These are phyloP conservation scores for Drosophila ustulata DNA, from an alignment of 2,888 invertebrate genomes.

Conservation along the genomic window DNA sequence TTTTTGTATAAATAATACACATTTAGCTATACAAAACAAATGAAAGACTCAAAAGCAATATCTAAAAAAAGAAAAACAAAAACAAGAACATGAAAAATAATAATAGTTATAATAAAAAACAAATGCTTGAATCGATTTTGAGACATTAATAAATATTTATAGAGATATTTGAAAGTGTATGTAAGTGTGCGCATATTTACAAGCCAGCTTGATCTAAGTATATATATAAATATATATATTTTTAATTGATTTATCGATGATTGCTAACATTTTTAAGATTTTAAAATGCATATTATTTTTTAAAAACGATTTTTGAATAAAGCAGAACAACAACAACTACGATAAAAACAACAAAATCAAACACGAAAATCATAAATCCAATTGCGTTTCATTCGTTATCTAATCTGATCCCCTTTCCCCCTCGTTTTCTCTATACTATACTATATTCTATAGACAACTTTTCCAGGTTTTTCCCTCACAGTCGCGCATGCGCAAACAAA, in stretches of 20 bases:
- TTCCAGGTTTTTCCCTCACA: neutral
- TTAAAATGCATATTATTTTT: constrained; percentile 45
- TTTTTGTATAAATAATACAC: constrained; percentile 38
- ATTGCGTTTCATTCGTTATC: constrained; percentile 18
- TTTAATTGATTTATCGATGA: constrained; percentile 49
- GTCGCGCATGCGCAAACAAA: constrained; percentile 24
- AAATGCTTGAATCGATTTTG: constrained; percentile 26
- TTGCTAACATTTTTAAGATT: constrained; percentile 52
- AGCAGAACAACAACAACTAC: constrained; percentile 54
- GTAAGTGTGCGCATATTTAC: constrained; percentile 55
- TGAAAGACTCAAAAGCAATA: constrained; percentile 82
- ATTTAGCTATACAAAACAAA: constrained; percentile 66
- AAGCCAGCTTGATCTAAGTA: constrained; percentile 54
- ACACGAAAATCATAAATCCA: constrained; percentile 12
- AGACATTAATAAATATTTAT: constrained; percentile 19
- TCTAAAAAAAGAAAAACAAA: constrained; percentile 33
- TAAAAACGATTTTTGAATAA: constrained; percentile 71
- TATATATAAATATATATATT: constrained; percentile 23
- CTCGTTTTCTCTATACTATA: neutral
- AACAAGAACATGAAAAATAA: constrained; percentile 30
- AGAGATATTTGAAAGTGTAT: constrained; percentile 14
- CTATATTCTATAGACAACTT: neutral
- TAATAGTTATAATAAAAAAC: constrained; percentile 12
- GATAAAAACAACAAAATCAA: constrained; percentile 15
- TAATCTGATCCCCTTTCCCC: neutral